phyloP scores from a whole-genome alignment of 2,113 vertebrate genomes.

The Oreochromis aureus region DNA sequence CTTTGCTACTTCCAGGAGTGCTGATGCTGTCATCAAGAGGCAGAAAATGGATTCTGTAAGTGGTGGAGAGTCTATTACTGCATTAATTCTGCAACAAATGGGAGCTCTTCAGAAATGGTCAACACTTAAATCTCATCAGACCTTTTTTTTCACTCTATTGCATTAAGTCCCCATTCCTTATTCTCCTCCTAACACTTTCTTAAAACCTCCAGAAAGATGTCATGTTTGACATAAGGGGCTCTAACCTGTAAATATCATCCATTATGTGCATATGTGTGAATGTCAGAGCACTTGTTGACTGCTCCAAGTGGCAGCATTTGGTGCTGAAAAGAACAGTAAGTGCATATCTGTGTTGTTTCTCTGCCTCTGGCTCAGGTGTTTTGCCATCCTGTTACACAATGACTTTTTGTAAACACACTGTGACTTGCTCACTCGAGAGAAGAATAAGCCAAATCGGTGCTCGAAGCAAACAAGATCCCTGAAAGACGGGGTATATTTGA shows the following conservation, averaged over 20 bases:
- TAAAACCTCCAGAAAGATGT: not conserved
- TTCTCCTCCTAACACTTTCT: not conserved
- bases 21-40: constrained; percentile 53
- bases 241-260: not conserved
- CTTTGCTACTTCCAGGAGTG: constrained; percentile 52
- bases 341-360: not conserved
- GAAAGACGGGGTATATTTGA: not conserved
- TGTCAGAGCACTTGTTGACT: not conserved
- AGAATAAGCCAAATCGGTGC: not conserved
- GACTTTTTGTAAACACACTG: constrained; percentile 42
- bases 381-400: constrained; percentile 10
- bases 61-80: constrained; percentile 55
- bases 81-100: constrained; percentile 55
- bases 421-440: constrained; percentile 14
- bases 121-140: constrained; percentile 26
- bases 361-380: constrained; percentile 11
- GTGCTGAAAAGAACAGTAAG: not conserved
- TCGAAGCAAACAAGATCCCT: not conserved
- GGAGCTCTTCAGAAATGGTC: constrained; percentile 35
- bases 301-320: not conserved
- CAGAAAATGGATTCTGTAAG: constrained; percentile 57
- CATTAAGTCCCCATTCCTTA: not conserved
- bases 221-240: not conserved
- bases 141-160: not conserved
- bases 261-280: not conserved